Evolutionary conservation across 2,888 invertebrate species (phyloP), one percentile per base, ranked within the genome.

Genomic region (Dastarcus helophoroides): DNA sequence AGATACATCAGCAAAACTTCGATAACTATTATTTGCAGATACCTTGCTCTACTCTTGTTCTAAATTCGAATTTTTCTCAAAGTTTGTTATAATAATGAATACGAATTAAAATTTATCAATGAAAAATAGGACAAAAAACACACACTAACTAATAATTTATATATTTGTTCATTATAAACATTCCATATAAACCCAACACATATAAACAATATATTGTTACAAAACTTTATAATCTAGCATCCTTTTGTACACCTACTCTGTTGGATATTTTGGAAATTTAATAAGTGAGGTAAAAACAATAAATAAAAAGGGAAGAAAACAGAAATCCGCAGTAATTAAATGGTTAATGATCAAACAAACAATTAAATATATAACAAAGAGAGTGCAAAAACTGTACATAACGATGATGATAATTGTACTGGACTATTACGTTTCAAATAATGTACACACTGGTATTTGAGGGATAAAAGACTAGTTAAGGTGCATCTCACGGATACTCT

Each of bases 101-200:
- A n/a, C n/a, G n/a, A n/a, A n/a, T n/a, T n/a, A n/a, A n/a, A n/a
- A n/a, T n/a, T n/a, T n/a, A n/a, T n/a, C n/a, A n/a, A n/a, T n/a
- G n/a, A n/a, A n/a, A n/a, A n/a, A n/a, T n/a, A n/a, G n/a, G n/a
- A n/a, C n/a, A n/a, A n/a, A n/a, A n/a, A n/a, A n/a, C n/a, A n/a
- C n/a, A n/a, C n/a, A n/a, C n/a, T 27, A 36, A 36, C 32, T 37
- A n/a, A 28, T 39, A 39, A 40, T 34, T 40, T 40, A 42, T 46
- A 45, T 47, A 42, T 43, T 37, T 40, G 39, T 41, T 44, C 31
- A 42, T 39, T 51, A 56, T 59, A 59, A 60, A 60, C 60, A 59
- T 52, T 60, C 59, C 59, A 57, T 53, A 60, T 57, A 59, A 60
- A 59, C 60, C 59, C 60, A 60, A 60, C 60, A 60, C 59, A 57